Evolutionary conservation across 2,113 vertebrate genomes (phyloP), one percentile per base, ranked within the genome.

Genomic region (Lepisosteus oculatus): DNA sequence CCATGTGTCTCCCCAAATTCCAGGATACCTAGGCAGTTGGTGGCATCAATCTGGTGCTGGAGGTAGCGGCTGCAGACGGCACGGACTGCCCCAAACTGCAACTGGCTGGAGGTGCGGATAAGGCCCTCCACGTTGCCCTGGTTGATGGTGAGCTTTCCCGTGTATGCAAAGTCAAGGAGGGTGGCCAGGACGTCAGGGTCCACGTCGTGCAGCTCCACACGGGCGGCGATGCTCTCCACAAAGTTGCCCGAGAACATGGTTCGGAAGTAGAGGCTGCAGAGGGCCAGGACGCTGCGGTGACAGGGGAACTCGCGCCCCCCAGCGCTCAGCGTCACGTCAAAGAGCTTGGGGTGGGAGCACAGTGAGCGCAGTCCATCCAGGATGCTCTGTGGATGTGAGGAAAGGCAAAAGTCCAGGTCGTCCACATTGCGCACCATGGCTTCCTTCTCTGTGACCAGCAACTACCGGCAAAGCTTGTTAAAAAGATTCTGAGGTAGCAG

Each of bases 181-280:
- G 72, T 80, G 56, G 87, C 85, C 79, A 97, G 89, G 0, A 87
- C 75, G 0, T 85, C 13, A 0, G 97, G 90, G 44, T 99, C 94
- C 3, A 98, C 90, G 0, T 95, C 94, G 2, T 83, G 92, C 15
- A 99, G 91, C 85, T 98, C 95, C 82, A 99, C 96, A 0, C 87
- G 94, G 0, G 95, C 95, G 0, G 92, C 88, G 3, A 95, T 95
- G 88, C 95, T 98, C 89, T 99, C 97, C 0, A 94, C 83, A 0
- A 98, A 99, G 83, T 97, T 86, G 0, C 97, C 96, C 0, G 93
- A 90, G 70, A 99, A 99, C 97, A 99, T 99, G 77, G 92, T 93
- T 0, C 85, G 91, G 85, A 99, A 99, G 84, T 98, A 99, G 65
- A 86, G 90, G 83, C 97, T 99, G 85, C 96, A 98, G 62, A 99